phyloP scores from a whole-genome alignment of 2,797 vertebrate genomes.

The Coilia nasus region DNA sequence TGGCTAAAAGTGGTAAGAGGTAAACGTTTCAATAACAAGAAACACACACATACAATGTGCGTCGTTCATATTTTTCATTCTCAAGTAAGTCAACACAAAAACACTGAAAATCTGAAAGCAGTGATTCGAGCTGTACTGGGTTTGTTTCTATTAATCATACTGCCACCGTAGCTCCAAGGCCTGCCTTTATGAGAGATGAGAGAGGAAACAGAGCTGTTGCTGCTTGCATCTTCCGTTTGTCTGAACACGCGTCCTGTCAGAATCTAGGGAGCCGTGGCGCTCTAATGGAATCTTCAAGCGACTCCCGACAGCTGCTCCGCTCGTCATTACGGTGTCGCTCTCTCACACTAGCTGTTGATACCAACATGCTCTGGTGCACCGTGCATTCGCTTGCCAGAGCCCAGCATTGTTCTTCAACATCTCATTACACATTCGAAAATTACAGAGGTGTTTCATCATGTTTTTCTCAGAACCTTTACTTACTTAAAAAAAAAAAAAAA shows the following conservation, averaged over 20 bases:
- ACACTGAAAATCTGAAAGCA: neutral
- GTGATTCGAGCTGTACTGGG: neutral
- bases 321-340: slow-evolving; percentile 45
- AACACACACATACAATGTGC: neutral
- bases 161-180: neutral
- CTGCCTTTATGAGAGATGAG: neutral
- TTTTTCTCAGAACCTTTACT: neutral
- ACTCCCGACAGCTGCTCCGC: slow-evolving; percentile 42
- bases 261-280: slow-evolving; percentile 26
- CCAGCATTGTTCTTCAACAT: slow-evolving; percentile 30
- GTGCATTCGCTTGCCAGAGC: neutral
- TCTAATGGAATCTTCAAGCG: slow-evolving; percentile 46
- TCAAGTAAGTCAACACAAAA: neutral
- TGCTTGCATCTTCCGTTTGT: neutral
- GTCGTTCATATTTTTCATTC: neutral
- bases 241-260: slow-evolving; percentile 25
- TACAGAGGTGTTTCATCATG: neutral
- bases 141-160: neutral
- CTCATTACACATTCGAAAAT: slow-evolving; percentile 43
- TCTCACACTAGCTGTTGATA: slow-evolving; percentile 36
- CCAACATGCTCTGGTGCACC: slow-evolving; percentile 32
- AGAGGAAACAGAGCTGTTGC: neutral
- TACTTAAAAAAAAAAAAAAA: neutral
- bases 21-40: neutral
- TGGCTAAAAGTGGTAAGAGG: neutral